These are phyloP conservation scores for Podotricha telesiphe DNA, from an alignment of 2,888 invertebrate species.

Conservation along the genomic window DNA sequence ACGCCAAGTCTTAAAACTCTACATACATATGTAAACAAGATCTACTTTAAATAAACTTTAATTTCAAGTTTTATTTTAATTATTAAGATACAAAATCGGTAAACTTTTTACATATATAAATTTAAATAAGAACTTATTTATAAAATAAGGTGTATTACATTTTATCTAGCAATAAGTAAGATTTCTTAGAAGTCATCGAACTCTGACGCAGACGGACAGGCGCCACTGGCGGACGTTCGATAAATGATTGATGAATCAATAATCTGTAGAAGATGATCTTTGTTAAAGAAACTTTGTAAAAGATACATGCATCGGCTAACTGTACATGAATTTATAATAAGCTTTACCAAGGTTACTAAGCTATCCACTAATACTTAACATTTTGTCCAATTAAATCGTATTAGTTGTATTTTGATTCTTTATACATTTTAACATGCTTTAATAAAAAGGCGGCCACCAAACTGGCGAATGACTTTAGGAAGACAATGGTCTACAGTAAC, in stretches of 20 bases:
- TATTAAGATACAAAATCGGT: background rate
- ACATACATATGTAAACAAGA: background rate
- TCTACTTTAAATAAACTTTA: no score
- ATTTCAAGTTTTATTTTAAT: background rate
- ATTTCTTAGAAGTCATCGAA: conserved; percentile 55
- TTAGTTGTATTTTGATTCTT: background rate
- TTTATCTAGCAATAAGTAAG: conserved; percentile 13
- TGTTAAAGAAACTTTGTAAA: conserved; percentile 30
- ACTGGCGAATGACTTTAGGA: no score
- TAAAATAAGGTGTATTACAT: background rate
- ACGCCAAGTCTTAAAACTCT: no score
- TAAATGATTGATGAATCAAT: conserved; percentile 59
- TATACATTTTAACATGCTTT: no score
- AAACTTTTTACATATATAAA: background rate
- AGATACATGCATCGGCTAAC: conserved; percentile 27
- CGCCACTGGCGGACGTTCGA: conserved; percentile 65
- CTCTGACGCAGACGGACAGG: conserved; percentile 67
- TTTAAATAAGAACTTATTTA: background rate
- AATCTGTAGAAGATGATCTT: conserved; percentile 48
- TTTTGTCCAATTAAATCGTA: conserved; percentile 17
- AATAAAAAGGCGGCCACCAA: no score
- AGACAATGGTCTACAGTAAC: no score
- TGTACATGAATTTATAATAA: conserved; percentile 33
- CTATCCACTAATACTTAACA: conserved; percentile 18
- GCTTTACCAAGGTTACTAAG: conserved; percentile 23